Evolutionary conservation across 2,797 vertebrate species (phyloP).

Genomic region (Pseudochromis fuscus): DNA sequence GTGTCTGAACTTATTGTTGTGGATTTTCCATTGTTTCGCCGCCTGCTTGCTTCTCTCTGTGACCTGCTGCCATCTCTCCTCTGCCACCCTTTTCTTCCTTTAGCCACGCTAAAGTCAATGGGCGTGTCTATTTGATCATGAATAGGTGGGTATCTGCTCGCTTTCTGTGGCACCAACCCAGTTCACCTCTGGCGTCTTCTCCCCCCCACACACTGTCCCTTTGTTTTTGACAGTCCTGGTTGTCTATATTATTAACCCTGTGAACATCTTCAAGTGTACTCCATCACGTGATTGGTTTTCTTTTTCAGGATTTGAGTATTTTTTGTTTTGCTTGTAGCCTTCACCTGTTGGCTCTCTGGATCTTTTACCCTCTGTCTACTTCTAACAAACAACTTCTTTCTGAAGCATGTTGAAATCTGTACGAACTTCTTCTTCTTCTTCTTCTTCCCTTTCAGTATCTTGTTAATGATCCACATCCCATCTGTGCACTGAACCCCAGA

Average conservation of each 20-base stretch:
- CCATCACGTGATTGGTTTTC: conserved; percentile 23
- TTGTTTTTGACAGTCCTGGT: conserved; percentile 24
- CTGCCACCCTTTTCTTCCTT: conserved; percentile 83
- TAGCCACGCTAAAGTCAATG: conserved; percentile 99
- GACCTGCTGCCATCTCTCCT: conserved; percentile 77
- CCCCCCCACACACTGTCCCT: conserved; percentile 4
- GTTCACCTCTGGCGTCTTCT: conserved; percentile 28
- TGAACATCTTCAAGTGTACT: conserved; percentile 23
- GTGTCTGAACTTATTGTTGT: conserved; percentile 8
- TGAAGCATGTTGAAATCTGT: conserved; percentile 68
- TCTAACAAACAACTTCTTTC: conserved; percentile 10
- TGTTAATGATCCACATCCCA: conserved; percentile 36
- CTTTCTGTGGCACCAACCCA: conserved; percentile 72
- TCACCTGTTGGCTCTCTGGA: conserved; percentile 18
- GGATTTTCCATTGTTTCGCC: conserved; percentile 23
- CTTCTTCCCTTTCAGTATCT: conserved; percentile 41
- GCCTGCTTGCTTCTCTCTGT: conserved; percentile 59
- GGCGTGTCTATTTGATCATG: conserved; percentile 98
- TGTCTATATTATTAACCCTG: conserved; percentile 11
- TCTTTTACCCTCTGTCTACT: conserved; percentile 5
- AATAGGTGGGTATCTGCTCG: conserved; percentile 97
- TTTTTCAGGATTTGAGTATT: conserved; percentile 33
- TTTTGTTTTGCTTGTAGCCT: conserved; percentile 69
- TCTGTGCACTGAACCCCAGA: conserved; percentile 49
- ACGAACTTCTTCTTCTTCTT: conserved; percentile 31